Evolutionary conservation across 1,140 invertebrate species (phyloP).

Genomic region (Phthorimaea operculella): DNA sequence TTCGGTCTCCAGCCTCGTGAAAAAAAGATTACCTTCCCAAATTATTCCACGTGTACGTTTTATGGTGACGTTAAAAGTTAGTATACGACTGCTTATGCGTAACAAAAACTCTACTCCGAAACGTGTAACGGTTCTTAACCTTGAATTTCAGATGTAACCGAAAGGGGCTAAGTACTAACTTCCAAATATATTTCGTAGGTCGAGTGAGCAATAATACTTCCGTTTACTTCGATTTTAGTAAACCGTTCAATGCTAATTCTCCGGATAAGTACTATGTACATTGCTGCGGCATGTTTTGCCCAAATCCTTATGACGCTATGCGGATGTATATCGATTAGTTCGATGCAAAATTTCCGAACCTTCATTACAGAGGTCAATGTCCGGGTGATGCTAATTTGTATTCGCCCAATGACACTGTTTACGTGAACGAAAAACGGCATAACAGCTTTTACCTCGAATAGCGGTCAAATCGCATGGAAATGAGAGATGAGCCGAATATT

Average conservation of each 20-base stretch:
- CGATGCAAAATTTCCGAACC: not conserved
- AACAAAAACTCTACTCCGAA: no score
- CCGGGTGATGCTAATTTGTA: not conserved
- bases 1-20: no score
- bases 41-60: no score
- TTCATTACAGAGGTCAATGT: not conserved
- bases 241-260: constrained; percentile 23
- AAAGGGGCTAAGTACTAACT: not conserved
- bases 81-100: no score
- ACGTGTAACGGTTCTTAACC: not conserved
- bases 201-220: constrained; percentile 17
- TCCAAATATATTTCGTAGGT: constrained; percentile 11
- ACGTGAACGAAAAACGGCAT: not conserved
- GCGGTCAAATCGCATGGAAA: no score
- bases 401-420: constrained; percentile 2
- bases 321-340: constrained; percentile 1
- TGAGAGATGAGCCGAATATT: no score
- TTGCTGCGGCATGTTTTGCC: not conserved
- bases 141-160: not conserved
- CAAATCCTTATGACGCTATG: constrained; percentile 1
- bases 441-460: no score
- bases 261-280: not conserved
- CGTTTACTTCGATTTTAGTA: constrained; percentile 22
- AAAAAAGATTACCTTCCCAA: no score
- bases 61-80: no score